Evolutionary conservation across 2,888 invertebrate species (phyloP).

Genomic region (Cephus nigrinus): DNA sequence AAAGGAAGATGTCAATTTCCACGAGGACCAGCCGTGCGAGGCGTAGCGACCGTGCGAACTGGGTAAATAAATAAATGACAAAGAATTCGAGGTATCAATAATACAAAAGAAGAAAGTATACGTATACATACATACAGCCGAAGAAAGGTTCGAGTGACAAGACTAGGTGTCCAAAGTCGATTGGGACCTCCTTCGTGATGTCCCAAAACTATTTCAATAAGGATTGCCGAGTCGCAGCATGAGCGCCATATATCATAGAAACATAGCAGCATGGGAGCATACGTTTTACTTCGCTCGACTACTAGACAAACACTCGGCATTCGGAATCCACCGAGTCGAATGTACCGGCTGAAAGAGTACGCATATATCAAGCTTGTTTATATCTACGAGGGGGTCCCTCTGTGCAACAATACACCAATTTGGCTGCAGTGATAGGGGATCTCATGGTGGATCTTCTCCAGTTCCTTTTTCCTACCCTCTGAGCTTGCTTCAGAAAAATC

Average conservation of each 20-base stretch:
- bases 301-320: conserved; percentile 38
- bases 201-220: conserved; percentile 30
- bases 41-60: not conserved
- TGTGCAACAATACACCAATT: conserved; percentile 53
- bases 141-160: conserved; percentile 6
- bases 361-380: conserved; percentile 47
- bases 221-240: conserved; percentile 34
- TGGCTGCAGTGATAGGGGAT: conserved; percentile 46
- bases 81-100: not conserved
- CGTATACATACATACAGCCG: not conserved
- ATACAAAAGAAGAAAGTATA: not conserved
- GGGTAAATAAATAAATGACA: not conserved
- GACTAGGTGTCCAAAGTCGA: conserved; percentile 2
- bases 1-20: not conserved
- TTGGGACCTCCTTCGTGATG: conserved; percentile 8
- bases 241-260: conserved; percentile 37
- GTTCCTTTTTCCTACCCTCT: not conserved
- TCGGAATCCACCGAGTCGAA: conserved; percentile 13
- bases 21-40: not conserved
- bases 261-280: conserved; percentile 25
- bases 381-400: conserved; percentile 27
- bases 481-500: not conserved
- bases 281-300: conserved; percentile 29
- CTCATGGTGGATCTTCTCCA: conserved; percentile 26
- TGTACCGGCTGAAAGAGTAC: conserved; percentile 24